These are phyloP conservation scores for Vanessa tameamea DNA, from an alignment of 1,140 invertebrate genomes.

Conservation along the genomic window DNA sequence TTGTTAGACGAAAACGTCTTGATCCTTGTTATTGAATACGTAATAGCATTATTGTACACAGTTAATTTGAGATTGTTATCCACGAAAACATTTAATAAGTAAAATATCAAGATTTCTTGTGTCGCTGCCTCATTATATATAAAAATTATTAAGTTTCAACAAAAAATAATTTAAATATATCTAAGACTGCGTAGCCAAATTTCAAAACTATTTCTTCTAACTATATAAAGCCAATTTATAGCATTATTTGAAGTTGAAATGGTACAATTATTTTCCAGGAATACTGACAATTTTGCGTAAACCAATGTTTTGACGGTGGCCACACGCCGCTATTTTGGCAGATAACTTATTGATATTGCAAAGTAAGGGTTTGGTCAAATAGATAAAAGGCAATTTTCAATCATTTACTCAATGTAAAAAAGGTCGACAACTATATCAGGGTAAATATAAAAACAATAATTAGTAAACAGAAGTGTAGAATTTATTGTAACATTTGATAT, in stretches of 20 bases:
- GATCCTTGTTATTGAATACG: not conserved
- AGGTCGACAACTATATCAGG: too few species aligned
- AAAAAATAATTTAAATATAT: not conserved
- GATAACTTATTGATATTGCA: constrained; percentile 16
- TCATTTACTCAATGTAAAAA: not conserved
- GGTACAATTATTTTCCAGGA: constrained; percentile 24
- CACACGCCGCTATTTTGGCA: constrained; percentile 38
- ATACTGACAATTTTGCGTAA: constrained; percentile 14
- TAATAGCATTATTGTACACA: too few species aligned
- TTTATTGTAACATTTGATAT: too few species aligned
- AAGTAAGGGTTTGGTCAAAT: not conserved
- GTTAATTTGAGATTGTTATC: too few species aligned
- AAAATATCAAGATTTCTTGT: too few species aligned
- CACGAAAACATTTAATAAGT: too few species aligned
- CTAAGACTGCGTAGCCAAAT: not conserved
- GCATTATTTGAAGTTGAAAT: not conserved
- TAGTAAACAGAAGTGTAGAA: too few species aligned
- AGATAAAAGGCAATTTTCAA: not conserved
- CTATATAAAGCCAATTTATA: not conserved
- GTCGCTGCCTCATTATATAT: too few species aligned
- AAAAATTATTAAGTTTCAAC: too few species aligned
- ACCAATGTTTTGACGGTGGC: constrained; percentile 33
- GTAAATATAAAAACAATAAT: too few species aligned
- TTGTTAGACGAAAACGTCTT: not conserved
- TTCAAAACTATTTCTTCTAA: constrained; percentile 9